Evolutionary conservation across 2,113 vertebrate species (phyloP), one percentile per base, ranked within the genome.

Genomic region (Myotis lucifugus): DNA sequence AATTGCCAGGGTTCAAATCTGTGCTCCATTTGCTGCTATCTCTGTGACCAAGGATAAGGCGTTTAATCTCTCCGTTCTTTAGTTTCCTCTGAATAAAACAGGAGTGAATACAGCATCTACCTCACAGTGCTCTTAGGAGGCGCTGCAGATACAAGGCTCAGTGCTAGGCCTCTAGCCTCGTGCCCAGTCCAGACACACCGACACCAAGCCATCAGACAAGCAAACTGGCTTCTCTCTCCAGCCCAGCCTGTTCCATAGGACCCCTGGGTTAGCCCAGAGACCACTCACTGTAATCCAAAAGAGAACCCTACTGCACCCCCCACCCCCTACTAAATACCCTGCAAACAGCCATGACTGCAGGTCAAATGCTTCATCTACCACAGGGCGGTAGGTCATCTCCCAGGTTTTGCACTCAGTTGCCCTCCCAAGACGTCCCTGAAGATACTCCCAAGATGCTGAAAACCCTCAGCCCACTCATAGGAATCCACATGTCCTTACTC

Each of bases 401-500:
- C 17, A n/a, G 9, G n/a, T 48, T 74, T 66, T 46, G 72, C 83
- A 19, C 1, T 27, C 32, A 67, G 21, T 10, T 91, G 48, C 5
- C 61, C 69, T 64, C 40, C 9, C 29, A 56, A 40, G 32, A 5
- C 8, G 11, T 14, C 59, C 59, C 34, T n/a, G 19, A 76, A 73
- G 61, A 52, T 59, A 32, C 25, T 82, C 27, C 42, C 6, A 32
- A 23, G 42, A 48, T 13, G 32, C 59, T 50, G 19, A 27, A 67
- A 1, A 85, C 40, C 79, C 84, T 82, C 64, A 69, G 32, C 70
- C 32, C 4, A 25, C 27, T 48, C 27, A 2, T 0, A 25, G 14
- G n/a, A 46, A 90, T 7, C 48, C 61, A 32, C 54, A 32, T 92
- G 93, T 94, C 69, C 93, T 84, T 61, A 66, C 48, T 81, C 56